Conservation (phyloP, 1,140 invertebrate species). For the Paralvinella palmiformis region DNA sequence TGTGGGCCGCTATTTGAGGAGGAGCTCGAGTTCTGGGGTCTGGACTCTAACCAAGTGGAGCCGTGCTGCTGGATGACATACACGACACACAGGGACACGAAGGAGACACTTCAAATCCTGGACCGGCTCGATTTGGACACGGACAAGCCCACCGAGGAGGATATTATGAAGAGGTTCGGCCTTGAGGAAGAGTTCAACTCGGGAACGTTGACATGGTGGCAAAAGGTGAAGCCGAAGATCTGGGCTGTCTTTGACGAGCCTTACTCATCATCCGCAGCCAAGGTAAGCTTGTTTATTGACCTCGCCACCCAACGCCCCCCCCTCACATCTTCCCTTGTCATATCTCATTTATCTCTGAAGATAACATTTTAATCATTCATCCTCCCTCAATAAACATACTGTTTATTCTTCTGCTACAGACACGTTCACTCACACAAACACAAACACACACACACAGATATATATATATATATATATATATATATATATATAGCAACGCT, state of each 20-base stretch:
- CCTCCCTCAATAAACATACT: too few species aligned
- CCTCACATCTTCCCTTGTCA: background rate
- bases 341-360: too few species aligned
- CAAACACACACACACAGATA: too few species aligned
- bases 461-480: too few species aligned
- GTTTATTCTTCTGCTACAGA: too few species aligned
- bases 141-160: conserved; percentile 19
- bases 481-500: too few species aligned
- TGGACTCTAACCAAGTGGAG: conserved; percentile 66
- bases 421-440: too few species aligned
- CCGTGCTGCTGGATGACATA: conserved; percentile 97
- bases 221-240: conserved; percentile 19
- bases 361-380: too few species aligned
- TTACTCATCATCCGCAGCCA: conserved; percentile 23
- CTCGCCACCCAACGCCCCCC: too few species aligned
- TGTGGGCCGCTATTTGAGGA: conserved; percentile 97
- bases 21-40: conserved; percentile 51
- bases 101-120: conserved; percentile 23
- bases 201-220: conserved; percentile 18
- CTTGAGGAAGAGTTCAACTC: conserved; percentile 16
- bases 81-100: conserved; percentile 91
- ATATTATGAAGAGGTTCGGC: conserved; percentile 20
- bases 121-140: conserved; percentile 23
- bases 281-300: conserved; percentile 34
- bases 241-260: conserved; percentile 57